Conservation (phyloP, 2,888 invertebrate species). For the Nezara viridula region DNA sequence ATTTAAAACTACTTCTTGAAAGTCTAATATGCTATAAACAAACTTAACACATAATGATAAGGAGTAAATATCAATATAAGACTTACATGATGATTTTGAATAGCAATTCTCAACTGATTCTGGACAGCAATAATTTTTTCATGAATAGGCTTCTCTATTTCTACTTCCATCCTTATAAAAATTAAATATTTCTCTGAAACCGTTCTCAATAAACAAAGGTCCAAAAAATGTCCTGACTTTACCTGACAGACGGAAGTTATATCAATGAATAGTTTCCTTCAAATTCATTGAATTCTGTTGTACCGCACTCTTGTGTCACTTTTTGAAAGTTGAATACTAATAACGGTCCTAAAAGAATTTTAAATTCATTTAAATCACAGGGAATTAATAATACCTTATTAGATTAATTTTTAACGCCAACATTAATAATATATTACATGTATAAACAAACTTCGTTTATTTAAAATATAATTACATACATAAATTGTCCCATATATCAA, state of each 20-base stretch:
- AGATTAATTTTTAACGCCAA: not conserved
- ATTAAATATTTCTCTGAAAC: not conserved
- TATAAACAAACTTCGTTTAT: not conserved
- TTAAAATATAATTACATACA: not conserved
- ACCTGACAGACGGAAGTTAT: slow-evolving; percentile 8
- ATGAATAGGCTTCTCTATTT: slow-evolving; percentile 49
- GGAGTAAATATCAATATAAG: not conserved
- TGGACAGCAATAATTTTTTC: slow-evolving; percentile 73
- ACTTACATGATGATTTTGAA: slow-evolving; percentile 76
- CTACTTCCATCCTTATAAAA: slow-evolving; percentile 23
- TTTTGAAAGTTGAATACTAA: not conserved
- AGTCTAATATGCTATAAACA: not conserved
- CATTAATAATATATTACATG: not conserved
- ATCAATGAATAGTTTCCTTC: slow-evolving; percentile 28
- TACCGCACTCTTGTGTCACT: not conserved
- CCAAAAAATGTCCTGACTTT: not conserved
- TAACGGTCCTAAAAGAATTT: not conserved
- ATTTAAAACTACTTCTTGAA: not conserved
- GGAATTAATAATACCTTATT: not conserved
- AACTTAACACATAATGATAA: not conserved
- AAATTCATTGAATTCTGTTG: slow-evolving; percentile 39
- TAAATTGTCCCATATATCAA: not conserved
- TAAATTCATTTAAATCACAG: not conserved
- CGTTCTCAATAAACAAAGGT: not conserved
- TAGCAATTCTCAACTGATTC: slow-evolving; percentile 75